Evolutionary conservation across 2,888 invertebrate genomes (phyloP).

Genomic region (Stenoptilia bipunctidactyla): DNA sequence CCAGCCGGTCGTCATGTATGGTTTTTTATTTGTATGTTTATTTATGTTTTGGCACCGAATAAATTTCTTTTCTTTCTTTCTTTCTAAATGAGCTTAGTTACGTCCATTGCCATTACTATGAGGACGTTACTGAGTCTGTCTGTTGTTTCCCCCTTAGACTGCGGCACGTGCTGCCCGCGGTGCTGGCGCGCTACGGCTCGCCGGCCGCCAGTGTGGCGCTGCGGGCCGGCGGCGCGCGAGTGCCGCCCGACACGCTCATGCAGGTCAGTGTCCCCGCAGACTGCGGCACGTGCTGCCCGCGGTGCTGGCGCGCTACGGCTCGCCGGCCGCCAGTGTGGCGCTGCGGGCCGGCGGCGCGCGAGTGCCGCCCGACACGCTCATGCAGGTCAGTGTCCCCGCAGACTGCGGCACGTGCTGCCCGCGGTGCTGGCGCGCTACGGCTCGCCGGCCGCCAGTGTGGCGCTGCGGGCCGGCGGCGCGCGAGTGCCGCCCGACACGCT

Average conservation of each 20-base stretch:
- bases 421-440: slow-evolving; percentile 74
- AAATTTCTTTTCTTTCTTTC: too few species aligned
- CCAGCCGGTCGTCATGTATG: too few species aligned
- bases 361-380: slow-evolving; percentile 26
- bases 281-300: slow-evolving; percentile 78
- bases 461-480: slow-evolving; percentile 17
- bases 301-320: slow-evolving; percentile 62
- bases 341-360: slow-evolving; percentile 18
- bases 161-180: slow-evolving; percentile 80
- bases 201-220: slow-evolving; percentile 4
- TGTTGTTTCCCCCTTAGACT: too few species aligned
- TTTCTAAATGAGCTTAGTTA: too few species aligned
- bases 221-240: slow-evolving; percentile 19
- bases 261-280: slow-evolving; percentile 19
- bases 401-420: slow-evolving; percentile 72
- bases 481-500: slow-evolving; percentile 25
- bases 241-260: slow-evolving; percentile 28
- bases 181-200: slow-evolving; percentile 52
- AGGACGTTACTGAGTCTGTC: too few species aligned
- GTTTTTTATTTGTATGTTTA: too few species aligned
- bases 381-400: slow-evolving; percentile 23
- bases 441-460: slow-evolving; percentile 5
- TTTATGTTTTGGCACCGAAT: too few species aligned
- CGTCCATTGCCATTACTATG: too few species aligned
- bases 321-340: slow-evolving; percentile 5